phyloP scores from a whole-genome alignment of 2,888 invertebrate species.

The Brachyopa scutellaris region DNA sequence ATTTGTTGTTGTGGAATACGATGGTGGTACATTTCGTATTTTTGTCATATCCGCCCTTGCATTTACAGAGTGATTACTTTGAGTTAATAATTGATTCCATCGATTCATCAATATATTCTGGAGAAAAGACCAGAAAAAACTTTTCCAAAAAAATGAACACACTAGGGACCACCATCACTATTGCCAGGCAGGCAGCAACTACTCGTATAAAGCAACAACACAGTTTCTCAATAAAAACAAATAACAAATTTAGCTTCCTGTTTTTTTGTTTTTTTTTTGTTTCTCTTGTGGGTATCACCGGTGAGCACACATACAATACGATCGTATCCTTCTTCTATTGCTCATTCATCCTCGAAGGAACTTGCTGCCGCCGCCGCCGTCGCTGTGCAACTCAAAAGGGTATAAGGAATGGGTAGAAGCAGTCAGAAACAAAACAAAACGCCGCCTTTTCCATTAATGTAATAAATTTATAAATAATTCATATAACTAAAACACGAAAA shows the following conservation, averaged over 20 bases:
- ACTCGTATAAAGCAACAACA: background rate
- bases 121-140: background rate
- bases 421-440: constrained; percentile 42
- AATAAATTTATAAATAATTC: constrained; percentile 76
- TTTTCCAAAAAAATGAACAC: background rate
- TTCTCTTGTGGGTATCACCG: background rate
- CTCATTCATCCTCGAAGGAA: constrained; percentile 63
- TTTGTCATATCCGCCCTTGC: constrained; percentile 69
- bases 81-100: constrained; percentile 71
- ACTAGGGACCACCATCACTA: constrained; percentile 7
- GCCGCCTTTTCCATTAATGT: constrained; percentile 74
- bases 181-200: background rate
- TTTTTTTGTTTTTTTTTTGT: constrained; percentile 35
- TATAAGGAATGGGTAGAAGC: constrained; percentile 12
- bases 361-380: constrained; percentile 25
- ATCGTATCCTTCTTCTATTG: constrained; percentile 57
- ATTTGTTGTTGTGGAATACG: no score
- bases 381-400: constrained; percentile 1
- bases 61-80: constrained; percentile 72
- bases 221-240: constrained; percentile 7
- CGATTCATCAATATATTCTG: constrained; percentile 66
- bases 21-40: constrained; percentile 45
- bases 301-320: constrained; percentile 14
- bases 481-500: constrained; percentile 75
- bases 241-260: constrained; percentile 40